These are phyloP conservation scores for Acrobasis repandana DNA, from an alignment of 2,888 invertebrate species.

Conservation along the genomic window DNA sequence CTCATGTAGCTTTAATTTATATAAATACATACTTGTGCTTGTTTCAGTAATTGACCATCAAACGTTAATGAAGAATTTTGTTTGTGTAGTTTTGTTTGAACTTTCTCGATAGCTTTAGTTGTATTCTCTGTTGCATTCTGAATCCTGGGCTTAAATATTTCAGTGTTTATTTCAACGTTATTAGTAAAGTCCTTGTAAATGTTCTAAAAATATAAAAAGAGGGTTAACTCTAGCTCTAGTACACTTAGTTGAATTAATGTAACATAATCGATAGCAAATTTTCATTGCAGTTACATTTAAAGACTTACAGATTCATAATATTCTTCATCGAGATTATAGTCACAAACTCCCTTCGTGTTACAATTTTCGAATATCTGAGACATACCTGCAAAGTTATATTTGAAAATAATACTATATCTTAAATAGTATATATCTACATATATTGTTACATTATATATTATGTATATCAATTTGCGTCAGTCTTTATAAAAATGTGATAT, in stretches of 20 bases:
- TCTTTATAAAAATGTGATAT: conserved; percentile 11
- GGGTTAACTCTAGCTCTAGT: not conserved
- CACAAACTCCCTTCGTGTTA: conserved; percentile 41
- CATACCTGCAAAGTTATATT: conserved; percentile 58
- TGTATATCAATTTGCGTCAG: not conserved
- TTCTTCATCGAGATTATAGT: conserved; percentile 46
- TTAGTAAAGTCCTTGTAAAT: conserved; percentile 72
- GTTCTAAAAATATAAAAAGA: conserved; percentile 46
- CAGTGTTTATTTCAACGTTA: conserved; percentile 68
- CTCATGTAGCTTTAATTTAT: conserved; percentile 9
- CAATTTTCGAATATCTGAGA: conserved; percentile 78
- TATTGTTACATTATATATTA: too few species aligned
- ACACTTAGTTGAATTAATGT: not conserved
- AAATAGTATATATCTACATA: not conserved
- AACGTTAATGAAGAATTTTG: conserved; percentile 59
- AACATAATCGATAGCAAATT: not conserved
- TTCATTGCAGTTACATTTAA: not conserved
- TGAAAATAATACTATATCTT: conserved; percentile 18
- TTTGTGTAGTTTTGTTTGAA: conserved; percentile 51
- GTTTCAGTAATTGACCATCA: conserved; percentile 50
- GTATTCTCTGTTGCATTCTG: conserved; percentile 48
- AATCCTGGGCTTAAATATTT: conserved; percentile 62
- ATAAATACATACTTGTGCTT: conserved; percentile 49
- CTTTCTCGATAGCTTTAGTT: conserved; percentile 53
- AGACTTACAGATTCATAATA: conserved; percentile 64